phyloP scores from a whole-genome alignment of 2,797 vertebrate species.

The Argentina silus region DNA sequence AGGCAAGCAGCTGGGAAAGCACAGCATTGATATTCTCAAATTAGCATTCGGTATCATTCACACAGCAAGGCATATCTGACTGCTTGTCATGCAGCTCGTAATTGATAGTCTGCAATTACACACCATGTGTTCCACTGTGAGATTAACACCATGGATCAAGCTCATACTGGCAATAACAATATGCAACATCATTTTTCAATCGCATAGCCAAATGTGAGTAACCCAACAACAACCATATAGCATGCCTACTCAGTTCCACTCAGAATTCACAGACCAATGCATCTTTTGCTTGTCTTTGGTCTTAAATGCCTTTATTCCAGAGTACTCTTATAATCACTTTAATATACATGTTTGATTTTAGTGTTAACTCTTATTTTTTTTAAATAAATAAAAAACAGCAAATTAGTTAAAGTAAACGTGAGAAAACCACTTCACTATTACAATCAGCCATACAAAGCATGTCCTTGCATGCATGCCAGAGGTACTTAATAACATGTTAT shows the following conservation, averaged over 20 bases:
- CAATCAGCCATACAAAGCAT: no score
- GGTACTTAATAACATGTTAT: no score
- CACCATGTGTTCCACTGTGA: background rate
- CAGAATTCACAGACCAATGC: no score
- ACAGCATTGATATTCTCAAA: background rate
- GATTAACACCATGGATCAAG: conserved; percentile 5
- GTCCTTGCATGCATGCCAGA: no score
- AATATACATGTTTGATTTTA: background rate
- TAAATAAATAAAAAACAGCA: no score
- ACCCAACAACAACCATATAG: background rate
- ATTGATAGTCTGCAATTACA: conserved; percentile 17
- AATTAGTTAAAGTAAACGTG: no score
- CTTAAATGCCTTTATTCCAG: no score
- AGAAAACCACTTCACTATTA: no score
- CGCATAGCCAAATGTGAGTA: background rate
- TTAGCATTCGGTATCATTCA: conserved; percentile 10
- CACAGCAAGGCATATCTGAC: conserved; percentile 3
- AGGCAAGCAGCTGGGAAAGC: conserved; percentile 3
- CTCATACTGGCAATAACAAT: background rate
- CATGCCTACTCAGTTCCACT: background rate
- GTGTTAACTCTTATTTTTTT: no score
- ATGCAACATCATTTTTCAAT: background rate
- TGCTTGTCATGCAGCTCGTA: conserved; percentile 18
- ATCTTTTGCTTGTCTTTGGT: no score
- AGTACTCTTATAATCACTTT: background rate